Base-by-base conservation (phyloP, 37 sponge, comb jelly and placozoan species). In the Corticium candelabrum region DNA sequence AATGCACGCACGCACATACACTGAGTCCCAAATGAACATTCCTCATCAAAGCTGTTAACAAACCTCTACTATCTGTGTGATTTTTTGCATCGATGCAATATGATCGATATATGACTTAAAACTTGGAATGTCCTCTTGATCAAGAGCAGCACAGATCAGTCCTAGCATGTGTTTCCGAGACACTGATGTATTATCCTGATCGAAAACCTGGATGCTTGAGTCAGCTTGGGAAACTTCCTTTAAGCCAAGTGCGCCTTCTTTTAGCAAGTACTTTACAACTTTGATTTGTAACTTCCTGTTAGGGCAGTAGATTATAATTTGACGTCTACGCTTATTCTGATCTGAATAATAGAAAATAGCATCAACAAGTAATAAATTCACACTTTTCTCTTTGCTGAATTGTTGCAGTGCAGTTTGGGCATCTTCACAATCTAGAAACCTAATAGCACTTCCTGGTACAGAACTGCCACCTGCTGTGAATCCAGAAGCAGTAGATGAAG, bases 21-120 rank as follows among this genome's bases (percentile, higher is more conserved):
- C 79, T 71, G n/a, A 86, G 83, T 77, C 88, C 92, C 67, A 91
- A 68, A 67, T 91, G 89, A 41, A n/a, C n/a, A n/a, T n/a, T n/a
- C n/a, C n/a, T n/a, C n/a, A n/a, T n/a, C n/a, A n/a, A n/a, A n/a
- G n/a, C n/a, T n/a, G n/a, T n/a, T n/a, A n/a, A n/a, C n/a, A n/a
- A n/a, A n/a, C n/a, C n/a, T n/a, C n/a, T n/a, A n/a, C n/a, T n/a
- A n/a, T n/a, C n/a, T n/a, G n/a, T n/a, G n/a, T n/a, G n/a, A n/a
- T n/a, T n/a, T n/a, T n/a, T n/a, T n/a, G n/a, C n/a, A n/a, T n/a
- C n/a, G n/a, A 50, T 21, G 62, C 62, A 27, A 11, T 50, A 11
- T 50, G 62, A 50, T 50, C 62, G 21, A 50, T 21, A 50, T 27
- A 50, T 50, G 21, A 50, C 21, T 50, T 50, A 21, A 50, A 50